Evolutionary conservation across 2,113 vertebrate species (phyloP).

Genomic region (Corvus hawaiiensis): DNA sequence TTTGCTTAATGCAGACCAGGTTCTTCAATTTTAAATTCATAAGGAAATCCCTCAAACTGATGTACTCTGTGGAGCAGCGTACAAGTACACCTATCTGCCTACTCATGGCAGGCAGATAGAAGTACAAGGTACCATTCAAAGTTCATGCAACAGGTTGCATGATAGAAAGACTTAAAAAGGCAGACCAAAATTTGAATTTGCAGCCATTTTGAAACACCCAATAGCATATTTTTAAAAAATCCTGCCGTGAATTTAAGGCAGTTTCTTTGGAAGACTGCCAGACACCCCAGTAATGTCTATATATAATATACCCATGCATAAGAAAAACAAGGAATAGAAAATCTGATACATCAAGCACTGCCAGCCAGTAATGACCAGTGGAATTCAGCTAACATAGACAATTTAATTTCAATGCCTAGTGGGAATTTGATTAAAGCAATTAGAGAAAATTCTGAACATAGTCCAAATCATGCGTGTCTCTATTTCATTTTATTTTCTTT

Average conservation of each 20-base stretch:
- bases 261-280: conserved; percentile 12
- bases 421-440: conserved; percentile 65
- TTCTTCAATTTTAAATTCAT: neutral
- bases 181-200: neutral
- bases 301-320: neutral
- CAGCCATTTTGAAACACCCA: neutral
- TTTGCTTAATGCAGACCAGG: neutral
- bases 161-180: neutral
- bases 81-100: neutral
- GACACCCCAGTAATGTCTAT: neutral
- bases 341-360: conserved; percentile 14
- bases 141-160: neutral
- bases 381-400: conserved; percentile 49
- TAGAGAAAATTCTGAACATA: conserved; percentile 33
- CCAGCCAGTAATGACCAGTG: conserved; percentile 45
- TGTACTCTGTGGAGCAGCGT: neutral
- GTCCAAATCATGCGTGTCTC: conserved; percentile 27
- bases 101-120: neutral
- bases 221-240: neutral
- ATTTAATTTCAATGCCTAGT: conserved; percentile 52
- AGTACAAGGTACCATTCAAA: neutral
- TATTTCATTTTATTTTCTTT: conserved; percentile 36
- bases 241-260: neutral
- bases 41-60: neutral
- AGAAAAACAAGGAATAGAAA: conserved; percentile 49